Evolutionary conservation across 2,888 invertebrate species (phyloP), one percentile per base, ranked within the genome.

Genomic region (Cheilosia pagana): DNA sequence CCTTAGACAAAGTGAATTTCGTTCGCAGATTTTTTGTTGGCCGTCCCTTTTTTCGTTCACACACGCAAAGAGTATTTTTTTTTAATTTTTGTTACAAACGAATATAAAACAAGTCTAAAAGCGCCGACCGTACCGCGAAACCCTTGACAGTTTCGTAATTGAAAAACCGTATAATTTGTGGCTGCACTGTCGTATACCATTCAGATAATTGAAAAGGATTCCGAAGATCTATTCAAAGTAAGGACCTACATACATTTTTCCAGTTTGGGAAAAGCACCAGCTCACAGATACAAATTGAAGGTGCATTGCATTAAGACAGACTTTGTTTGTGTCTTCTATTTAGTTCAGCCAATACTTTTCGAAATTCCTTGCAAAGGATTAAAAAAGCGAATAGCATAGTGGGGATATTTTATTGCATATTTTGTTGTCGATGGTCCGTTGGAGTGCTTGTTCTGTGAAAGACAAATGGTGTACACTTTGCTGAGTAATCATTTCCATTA

Each of bases 401-500:
- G 12, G 19, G 60, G 53, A 60, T n/a, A 60, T 74, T 79, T 67
- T 62, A 74, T 67, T 79, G 60, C 10, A 60, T 52, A 19, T 53
- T 50, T 57, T 41, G n/a, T 48, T 43, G 21, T 48, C 31, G 67
- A 39, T 68, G 35, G 8, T 45, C 25, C 21, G 4, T 43, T 31
- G 16, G 65, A 75, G 28, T 23, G 23, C 43, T 45, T 35, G 62
- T 53, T 55, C 48, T 55, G 67, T 41, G n/a, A 28, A 63, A 74
- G 75, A 81, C 68, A 81, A 81, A 81, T 81, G 55, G 41, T 55
- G 19, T 14, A 63, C 74, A 75, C 55, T 59, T 75, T 48, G 81
- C 81, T 81, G 75, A 81, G 63, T 70, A 81, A 81, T 75, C 70
- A 63, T 75, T 81, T 74, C 62, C 74, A 74, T 81, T 81, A 62